Conservation (phyloP, 2,888 invertebrate genomes). For the Epicampocera succincta region DNA sequence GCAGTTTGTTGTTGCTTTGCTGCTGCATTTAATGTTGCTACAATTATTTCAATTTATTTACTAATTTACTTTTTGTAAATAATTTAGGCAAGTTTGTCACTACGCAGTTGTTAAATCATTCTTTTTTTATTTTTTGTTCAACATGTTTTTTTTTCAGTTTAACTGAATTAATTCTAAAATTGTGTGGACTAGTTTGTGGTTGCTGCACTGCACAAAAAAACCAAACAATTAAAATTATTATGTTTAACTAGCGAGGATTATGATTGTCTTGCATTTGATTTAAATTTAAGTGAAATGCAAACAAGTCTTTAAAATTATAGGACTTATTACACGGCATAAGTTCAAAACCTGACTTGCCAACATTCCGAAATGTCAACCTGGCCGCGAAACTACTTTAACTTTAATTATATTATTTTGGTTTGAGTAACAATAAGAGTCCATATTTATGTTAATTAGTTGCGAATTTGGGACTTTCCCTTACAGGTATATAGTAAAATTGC, state of each 20-base stretch:
- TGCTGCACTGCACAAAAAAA: background rate
- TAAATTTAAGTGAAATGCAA: too few relatives aligned
- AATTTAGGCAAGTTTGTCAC: conserved; percentile 57
- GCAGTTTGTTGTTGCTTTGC: conserved; percentile 14
- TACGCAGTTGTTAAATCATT: conserved; percentile 33
- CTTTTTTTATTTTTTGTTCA: conserved; percentile 15
- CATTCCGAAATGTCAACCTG: too few relatives aligned
- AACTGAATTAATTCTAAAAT: conserved; percentile 51
- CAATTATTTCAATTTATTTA: conserved; percentile 64
- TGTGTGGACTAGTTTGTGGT: conserved; percentile 17
- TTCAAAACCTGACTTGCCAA: too few relatives aligned
- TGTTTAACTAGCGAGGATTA: conserved; percentile 17
- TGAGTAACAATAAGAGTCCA: too few relatives aligned
- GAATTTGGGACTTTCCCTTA: too few relatives aligned
- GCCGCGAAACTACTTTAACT: too few relatives aligned
- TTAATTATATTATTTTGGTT: too few relatives aligned
- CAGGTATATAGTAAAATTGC: too few relatives aligned
- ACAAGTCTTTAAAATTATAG: too few relatives aligned
- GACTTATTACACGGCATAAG: too few relatives aligned
- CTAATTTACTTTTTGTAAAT: conserved; percentile 49
- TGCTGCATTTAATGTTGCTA: conserved; percentile 38
- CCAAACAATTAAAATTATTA: conserved; percentile 5
- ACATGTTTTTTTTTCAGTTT: background rate
- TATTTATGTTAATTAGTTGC: too few relatives aligned
- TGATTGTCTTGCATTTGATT: background rate